Base-by-base conservation (phyloP, 2,113 vertebrate genomes). In the Leucosticte australis region DNA sequence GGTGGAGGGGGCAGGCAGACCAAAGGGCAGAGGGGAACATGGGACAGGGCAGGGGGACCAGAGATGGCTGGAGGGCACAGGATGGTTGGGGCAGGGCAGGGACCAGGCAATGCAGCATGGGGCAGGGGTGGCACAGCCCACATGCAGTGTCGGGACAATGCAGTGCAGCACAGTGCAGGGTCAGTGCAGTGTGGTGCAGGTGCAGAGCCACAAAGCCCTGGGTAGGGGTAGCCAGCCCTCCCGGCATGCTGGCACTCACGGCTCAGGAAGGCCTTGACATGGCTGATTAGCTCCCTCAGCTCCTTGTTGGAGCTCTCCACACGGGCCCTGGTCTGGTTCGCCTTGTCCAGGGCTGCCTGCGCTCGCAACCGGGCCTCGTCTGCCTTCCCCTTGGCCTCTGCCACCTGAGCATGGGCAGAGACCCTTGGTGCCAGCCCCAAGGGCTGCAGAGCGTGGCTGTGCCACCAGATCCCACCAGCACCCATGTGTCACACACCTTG, bases 241-340 rank as follows among this genome's bases (percentile, higher is more conserved):
- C 44, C 1, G 0, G 67, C 92, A 76, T 3, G 4, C 67, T 0
- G 3, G 85, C 69, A 98, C 99, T 99, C 97, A 99, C 99, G 98
- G 87, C 98, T 99, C 94, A 99, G 98, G 96, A 99, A 99, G 92
- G 98, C 98, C 65, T 99, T 98, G 97, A 99, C 98, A 47, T 98
- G 98, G 95, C 98, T 99, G 97, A 99, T 99, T 71, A 99, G 99
- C 92, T 99, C 98, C 79, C 99, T 98, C 91, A 99, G 98, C 80
- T 99, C 98, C 50, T 99, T 98, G 96, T 99, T 99, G 95, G 99
- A 99, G 90, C 97, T 98, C 77, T 99, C 98, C 97, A 99, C 98
- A 26, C 98, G 98, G 75, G 97, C 98, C 89, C 98, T 99, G 92
- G 98, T 98, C 96, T 98, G 97, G 14, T 98, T 98, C 4, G 99